Percentiles rank a stretch among this genome's conserved stretches.
Evolutionary conservation across 1,140 invertebrate genomes (phyloP).

Genomic region (Drosophila tsacasi): DNA sequence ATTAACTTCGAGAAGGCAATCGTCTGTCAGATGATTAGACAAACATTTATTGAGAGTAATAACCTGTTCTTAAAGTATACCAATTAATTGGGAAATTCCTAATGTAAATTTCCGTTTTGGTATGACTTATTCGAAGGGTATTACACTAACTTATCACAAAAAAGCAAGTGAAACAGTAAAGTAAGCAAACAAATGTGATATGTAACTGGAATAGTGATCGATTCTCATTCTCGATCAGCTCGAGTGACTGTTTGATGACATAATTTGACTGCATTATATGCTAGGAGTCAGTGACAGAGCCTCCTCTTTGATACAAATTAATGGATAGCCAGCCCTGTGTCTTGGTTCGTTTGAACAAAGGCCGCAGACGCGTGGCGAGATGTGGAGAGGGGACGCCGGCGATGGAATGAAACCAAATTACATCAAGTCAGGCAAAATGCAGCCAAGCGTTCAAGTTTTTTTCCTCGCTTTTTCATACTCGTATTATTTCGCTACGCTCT

Average conservation of each 20-base stretch:
- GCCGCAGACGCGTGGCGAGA: constrained; percentile 4
- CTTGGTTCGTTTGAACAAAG: constrained; percentile 40
- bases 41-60: neutral
- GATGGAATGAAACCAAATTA: constrained; percentile 69
- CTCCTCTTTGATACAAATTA: constrained; percentile 51
- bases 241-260: constrained; percentile 43
- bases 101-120: neutral
- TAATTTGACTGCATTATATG: constrained; percentile 51
- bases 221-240: neutral
- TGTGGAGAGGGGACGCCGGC: constrained; percentile 26
- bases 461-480: constrained; percentile 19
- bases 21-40: neutral
- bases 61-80: neutral
- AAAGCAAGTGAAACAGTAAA: neutral
- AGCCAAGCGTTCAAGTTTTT: constrained; percentile 71
- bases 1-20: neutral
- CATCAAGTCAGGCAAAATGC: constrained; percentile 80
- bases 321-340: constrained; percentile 53
- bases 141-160: neutral
- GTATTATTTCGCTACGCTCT: constrained; percentile 64
- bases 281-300: constrained; percentile 14
- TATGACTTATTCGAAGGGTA: neutral
- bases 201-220: neutral
- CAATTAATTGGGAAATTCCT: neutral
- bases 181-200: neutral